Conservation (phyloP, 2,797 vertebrate genomes). For the Neostethus bicornis region DNA sequence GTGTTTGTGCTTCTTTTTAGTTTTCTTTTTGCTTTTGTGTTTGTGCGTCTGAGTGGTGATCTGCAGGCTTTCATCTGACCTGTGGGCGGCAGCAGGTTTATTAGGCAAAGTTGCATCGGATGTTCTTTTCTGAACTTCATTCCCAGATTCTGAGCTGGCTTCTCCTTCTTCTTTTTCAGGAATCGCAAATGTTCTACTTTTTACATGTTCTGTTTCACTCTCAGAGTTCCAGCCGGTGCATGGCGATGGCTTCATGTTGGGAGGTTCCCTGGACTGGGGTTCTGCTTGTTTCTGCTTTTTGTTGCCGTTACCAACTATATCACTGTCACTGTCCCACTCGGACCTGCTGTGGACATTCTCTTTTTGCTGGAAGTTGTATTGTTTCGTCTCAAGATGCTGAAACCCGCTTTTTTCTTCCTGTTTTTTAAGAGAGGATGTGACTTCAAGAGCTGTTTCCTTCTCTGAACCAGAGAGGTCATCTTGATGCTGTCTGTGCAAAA, state of each 20-base stretch:
- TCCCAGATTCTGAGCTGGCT: constrained; percentile 90
- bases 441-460: constrained; percentile 68
- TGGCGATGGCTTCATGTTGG: constrained; percentile 58
- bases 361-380: constrained; percentile 46
- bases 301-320: constrained; percentile 70
- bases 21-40: constrained; percentile 80
- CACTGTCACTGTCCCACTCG: constrained; percentile 79
- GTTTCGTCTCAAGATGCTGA: constrained; percentile 56
- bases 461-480: constrained; percentile 72
- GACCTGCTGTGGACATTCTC: constrained; percentile 68
- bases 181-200: constrained; percentile 54
- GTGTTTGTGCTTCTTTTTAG: constrained; percentile 85
- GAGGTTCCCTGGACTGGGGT: constrained; percentile 48
- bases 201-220: constrained; percentile 83
- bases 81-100: not conserved
- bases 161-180: constrained; percentile 97
- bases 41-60: constrained; percentile 58
- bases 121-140: constrained; percentile 71
- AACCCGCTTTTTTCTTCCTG: constrained; percentile 49
- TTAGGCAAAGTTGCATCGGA: constrained; percentile 21
- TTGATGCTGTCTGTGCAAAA: constrained; percentile 38
- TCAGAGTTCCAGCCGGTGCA: constrained; percentile 89
- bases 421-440: constrained; percentile 38
- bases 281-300: constrained; percentile 59
- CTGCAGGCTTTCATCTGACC: constrained; percentile 58